A percentile compares a stretch with the other conserved stretches of the same genome.
These are phyloP conservation scores for Hybognathus amarus DNA, from an alignment of 2,797 vertebrate genomes.

Conservation along the genomic window DNA sequence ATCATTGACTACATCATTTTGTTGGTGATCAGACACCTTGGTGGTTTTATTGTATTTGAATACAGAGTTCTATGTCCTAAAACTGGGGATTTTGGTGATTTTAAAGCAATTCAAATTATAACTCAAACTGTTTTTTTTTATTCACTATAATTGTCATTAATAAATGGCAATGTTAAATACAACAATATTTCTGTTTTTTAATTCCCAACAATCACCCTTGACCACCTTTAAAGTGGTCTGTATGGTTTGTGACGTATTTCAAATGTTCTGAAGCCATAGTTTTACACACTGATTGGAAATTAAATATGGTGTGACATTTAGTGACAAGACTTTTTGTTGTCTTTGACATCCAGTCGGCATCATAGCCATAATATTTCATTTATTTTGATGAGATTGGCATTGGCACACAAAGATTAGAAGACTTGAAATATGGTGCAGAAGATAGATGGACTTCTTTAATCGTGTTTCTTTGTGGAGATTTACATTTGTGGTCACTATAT, in stretches of 20 bases:
- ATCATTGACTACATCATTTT: conserved; percentile 47
- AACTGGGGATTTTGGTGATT: not conserved
- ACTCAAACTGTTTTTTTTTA: not conserved
- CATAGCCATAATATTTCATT: not conserved
- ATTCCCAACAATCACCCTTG: not conserved
- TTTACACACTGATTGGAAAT: no score
- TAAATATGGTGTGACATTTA: not conserved
- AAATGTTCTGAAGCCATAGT: not conserved
- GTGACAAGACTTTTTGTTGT: not conserved
- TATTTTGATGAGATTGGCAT: not conserved
- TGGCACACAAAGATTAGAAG: not conserved
- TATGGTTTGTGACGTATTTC: not conserved
- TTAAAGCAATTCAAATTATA: not conserved
- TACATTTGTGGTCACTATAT: not conserved
- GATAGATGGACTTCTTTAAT: no score
- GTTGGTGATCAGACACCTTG: conserved; percentile 20
- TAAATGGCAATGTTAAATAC: not conserved
- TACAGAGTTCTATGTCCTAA: not conserved
- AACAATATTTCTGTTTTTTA: not conserved
- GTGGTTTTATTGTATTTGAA: not conserved
- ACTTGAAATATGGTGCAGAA: not conserved
- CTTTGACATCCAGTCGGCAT: not conserved
- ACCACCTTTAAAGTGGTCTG: not conserved
- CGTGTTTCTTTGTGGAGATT: not conserved
- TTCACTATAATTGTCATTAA: not conserved